Conservation (phyloP, 1,140 invertebrate species). For the Vanessa atalanta region DNA sequence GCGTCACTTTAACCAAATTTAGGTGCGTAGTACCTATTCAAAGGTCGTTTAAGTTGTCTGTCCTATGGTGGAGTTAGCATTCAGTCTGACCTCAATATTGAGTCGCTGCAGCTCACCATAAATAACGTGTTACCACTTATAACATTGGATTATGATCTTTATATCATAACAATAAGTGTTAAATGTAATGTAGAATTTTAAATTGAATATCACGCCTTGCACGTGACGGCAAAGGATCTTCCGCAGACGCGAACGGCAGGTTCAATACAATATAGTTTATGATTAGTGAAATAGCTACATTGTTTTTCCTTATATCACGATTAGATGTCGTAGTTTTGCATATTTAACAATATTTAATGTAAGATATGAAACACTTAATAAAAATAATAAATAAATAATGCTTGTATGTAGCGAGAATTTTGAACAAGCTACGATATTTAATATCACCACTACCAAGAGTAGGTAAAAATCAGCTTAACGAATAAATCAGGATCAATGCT, state of each 20-base stretch:
- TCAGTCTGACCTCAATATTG: slow-evolving; percentile 28
- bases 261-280: slow-evolving; percentile 13
- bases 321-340: neutral
- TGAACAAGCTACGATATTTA: too few relatives aligned
- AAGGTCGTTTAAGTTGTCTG: slow-evolving; percentile 20
- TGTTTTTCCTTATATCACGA: slow-evolving; percentile 21
- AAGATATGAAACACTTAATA: neutral
- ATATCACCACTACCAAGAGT: too few relatives aligned
- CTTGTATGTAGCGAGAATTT: too few relatives aligned
- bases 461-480: too few relatives aligned
- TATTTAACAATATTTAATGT: neutral
- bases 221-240: slow-evolving; percentile 43
- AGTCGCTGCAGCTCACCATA: slow-evolving; percentile 34
- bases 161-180: slow-evolving; percentile 29
- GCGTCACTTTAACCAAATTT: slow-evolving; percentile 2
- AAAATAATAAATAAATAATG: too few relatives aligned
- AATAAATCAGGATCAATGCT: too few relatives aligned
- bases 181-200: slow-evolving; percentile 30
- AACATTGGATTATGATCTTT: slow-evolving; percentile 32
- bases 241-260: slow-evolving; percentile 34
- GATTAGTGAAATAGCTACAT: slow-evolving; percentile 26
- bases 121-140: slow-evolving; percentile 8
- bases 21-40: slow-evolving; percentile 7
- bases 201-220: slow-evolving; percentile 37
- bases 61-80: slow-evolving; percentile 13